Conservation (phyloP, 64 coral and sea anemone genomes). For the Dendrophyllia cribrosa region DNA sequence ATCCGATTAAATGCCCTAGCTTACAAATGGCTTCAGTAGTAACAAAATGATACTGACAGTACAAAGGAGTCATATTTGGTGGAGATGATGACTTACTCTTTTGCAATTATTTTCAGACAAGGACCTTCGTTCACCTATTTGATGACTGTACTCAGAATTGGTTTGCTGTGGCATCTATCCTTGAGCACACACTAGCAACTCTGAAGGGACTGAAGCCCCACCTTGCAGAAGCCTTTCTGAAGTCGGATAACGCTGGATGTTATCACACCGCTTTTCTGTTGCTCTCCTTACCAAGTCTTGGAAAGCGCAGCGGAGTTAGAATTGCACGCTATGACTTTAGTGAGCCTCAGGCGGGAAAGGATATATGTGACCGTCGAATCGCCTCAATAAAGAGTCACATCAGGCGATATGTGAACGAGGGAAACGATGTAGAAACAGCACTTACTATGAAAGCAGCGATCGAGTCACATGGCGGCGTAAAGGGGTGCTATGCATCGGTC, state of each 20-base stretch:
- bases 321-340: slow-evolving; percentile 32
- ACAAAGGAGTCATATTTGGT: not conserved
- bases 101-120: not conserved
- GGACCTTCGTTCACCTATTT: slow-evolving; percentile 12
- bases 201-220: not conserved
- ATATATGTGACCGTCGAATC: slow-evolving; percentile 38
- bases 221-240: slow-evolving; percentile 39
- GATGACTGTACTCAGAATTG: slow-evolving; percentile 14
- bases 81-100: not conserved
- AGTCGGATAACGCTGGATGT: slow-evolving; percentile 50
- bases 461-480: slow-evolving; percentile 63
- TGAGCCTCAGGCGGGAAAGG: slow-evolving; percentile 43
- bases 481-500: slow-evolving; percentile 35
- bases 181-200: not conserved
- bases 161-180: not conserved
- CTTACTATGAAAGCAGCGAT: slow-evolving; percentile 40
- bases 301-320: slow-evolving; percentile 18
- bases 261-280: slow-evolving; percentile 28
- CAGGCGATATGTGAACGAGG: slow-evolving; percentile 45
- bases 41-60: slow-evolving; percentile 4
- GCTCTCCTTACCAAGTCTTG: slow-evolving; percentile 31
- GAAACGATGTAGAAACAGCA: not conserved
- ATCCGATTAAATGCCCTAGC: not conserved
- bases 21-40: not conserved
- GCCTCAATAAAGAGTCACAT: slow-evolving; percentile 67